Base-by-base conservation (phyloP, 2,888 invertebrate species). In the Serrognathus titanus region DNA sequence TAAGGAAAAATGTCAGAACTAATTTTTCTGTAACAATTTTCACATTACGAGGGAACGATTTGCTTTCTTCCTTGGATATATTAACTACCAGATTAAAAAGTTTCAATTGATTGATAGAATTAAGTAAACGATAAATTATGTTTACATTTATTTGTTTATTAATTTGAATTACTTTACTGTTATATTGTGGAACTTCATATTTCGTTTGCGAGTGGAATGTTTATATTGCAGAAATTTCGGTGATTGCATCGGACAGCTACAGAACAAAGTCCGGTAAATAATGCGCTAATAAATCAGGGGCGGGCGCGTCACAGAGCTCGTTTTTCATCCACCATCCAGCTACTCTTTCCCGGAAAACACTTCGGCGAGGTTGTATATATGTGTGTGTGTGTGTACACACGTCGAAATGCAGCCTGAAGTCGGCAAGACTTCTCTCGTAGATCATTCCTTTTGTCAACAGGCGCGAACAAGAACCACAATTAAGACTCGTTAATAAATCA, bases 401-500 rank as follows among this genome's bases (percentile, higher is more conserved):
- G 66, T 65, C 68, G 68, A 69, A 68, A 68, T 68, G 67, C 63
- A 63, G 60, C 58, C 61, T 62, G 62, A 59, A 62, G 61, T 62
- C 59, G 61, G 59, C 43, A 39, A 46, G 49, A 62, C 58, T 64
- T 64, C 55, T 55, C 58, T 59, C 64, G 59, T 63, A 63, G 59
- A 64, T 64, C 63, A 61, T 59, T 61, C 58, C 51, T 54, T 58
- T 60, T 61, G 63, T 63, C 63, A 63, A 62, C 24, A 31, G 24
- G 24, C 62, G 58, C 41, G 48, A 48, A 52, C 48, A 55, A 63
- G 60, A 65, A 65, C 55, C 60, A 60, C 16, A 39, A 39, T 46
- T 68, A 64, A 66, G 66, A 66, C 64, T 64, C 63, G 63, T 67
- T 69, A 68, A 71, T 72, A 70, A 71, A 71, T 72, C 69, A 71